phyloP scores from a whole-genome alignment of 2,888 invertebrate species.

The Chrysomela aeneicollis region DNA sequence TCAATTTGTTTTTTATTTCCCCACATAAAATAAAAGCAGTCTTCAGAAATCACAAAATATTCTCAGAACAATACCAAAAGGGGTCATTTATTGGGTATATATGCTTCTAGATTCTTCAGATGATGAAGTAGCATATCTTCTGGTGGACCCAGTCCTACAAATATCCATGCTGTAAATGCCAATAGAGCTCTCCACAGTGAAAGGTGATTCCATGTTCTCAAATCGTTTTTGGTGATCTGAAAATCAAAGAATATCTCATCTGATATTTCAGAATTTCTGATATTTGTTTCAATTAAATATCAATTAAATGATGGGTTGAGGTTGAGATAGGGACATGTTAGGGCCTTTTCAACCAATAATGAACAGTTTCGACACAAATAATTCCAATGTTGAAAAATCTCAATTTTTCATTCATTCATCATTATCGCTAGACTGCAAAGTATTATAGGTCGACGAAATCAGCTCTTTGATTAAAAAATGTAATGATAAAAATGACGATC shows the following conservation, averaged over 20 bases:
- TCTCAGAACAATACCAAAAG: constrained; percentile 18
- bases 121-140: constrained; percentile 65
- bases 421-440: no score
- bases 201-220: constrained; percentile 69
- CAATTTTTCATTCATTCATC: no score
- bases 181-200: constrained; percentile 69
- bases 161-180: constrained; percentile 66
- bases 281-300: no score
- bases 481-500: no score
- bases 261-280: neutral
- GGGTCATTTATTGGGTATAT: constrained; percentile 51
- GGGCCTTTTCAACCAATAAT: no score
- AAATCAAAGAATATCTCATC: constrained; percentile 17
- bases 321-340: no score
- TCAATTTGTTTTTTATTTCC: neutral
- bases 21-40: constrained; percentile 26
- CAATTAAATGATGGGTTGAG: no score
- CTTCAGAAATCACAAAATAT: constrained; percentile 32
- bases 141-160: constrained; percentile 66
- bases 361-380: no score
- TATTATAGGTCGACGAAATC: no score
- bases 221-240: constrained; percentile 65
- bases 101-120: constrained; percentile 58
- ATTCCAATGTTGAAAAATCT: no score
- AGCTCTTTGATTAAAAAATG: no score